Evolutionary conservation across 2,888 invertebrate species (phyloP), one percentile per base, ranked within the genome.

Genomic region (Buathra laborator): DNA sequence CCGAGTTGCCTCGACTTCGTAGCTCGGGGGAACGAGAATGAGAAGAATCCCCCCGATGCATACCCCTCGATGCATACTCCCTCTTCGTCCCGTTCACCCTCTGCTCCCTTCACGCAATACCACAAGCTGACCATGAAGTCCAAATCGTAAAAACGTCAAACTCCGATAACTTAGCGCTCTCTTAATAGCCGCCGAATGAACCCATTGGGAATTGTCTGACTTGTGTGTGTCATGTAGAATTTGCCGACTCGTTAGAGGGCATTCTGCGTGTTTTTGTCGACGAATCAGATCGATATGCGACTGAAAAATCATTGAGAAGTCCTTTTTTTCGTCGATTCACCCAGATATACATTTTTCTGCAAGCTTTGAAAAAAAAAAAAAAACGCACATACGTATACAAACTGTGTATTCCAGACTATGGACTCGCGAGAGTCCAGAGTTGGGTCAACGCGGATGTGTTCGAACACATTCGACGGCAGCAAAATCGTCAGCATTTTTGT

Each of bases 61-160:
- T 78, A 70, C 59, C 37, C 81, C 80, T 84, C 68, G 76, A 84
- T 85, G 81, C 85, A 84, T 85, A 81, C 85, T 84, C 85, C 78
- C 64, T 59, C 51, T 24, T 24, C 24, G 24, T 79, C 68, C 56
- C 74, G 46, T 51, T 59, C 62, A 10, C 24, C 66, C 51, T 12
- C 9, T 37, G 24, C 24, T 37, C 37, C 9, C 43, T 51, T 70
- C 78, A 67, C 75, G 48, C 44, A 71, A 51, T 37, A 16, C 51
- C 59, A 75, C 32, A 78, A 66, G 46, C 46, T 75, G 82, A 83
- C 85, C 84, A 86, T 86, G 86, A 85, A 86, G 86, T 85, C 37
- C 51, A 85, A 87, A 87, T 88, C 89, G 89, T 90, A 89, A 90
- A 90, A 90, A 89, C 87, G 89, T 89, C 89, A 88, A 88, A 88